Percentiles rank a stretch among this genome's conserved stretches.
Conservation (phyloP, 1,140 invertebrate genomes). For the Zaprionus inermis region DNA sequence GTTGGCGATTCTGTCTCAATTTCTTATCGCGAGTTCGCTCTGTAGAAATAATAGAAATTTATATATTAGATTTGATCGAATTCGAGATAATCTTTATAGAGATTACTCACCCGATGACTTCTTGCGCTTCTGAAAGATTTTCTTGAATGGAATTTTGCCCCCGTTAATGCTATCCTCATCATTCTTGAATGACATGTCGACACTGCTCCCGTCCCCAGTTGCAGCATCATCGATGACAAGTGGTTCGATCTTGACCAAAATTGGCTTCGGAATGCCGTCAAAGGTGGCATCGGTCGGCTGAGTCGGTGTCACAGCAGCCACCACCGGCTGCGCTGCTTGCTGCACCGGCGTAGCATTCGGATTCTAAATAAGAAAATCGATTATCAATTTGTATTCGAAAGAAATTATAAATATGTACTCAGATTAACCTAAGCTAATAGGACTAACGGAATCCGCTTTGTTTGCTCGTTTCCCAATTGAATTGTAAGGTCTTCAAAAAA, state of each 20-base stretch:
- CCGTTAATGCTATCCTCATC: conserved; percentile 26
- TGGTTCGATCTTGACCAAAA: conserved; percentile 50
- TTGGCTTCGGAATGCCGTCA: conserved; percentile 23
- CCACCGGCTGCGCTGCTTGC: neutral
- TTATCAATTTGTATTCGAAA: neutral
- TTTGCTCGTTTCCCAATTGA: neutral
- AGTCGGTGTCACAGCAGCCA: neutral
- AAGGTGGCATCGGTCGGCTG: neutral
- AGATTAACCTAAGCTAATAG: conserved; percentile 8
- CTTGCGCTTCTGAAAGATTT: conserved; percentile 79
- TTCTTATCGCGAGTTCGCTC: conserved; percentile 85
- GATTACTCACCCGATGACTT: conserved; percentile 73
- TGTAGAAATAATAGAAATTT: conserved; percentile 12
- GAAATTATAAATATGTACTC: neutral
- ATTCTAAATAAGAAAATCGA: conserved; percentile 48
- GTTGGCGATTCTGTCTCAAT: conserved; percentile 88
- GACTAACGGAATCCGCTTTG: neutral
- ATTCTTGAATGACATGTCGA: neutral
- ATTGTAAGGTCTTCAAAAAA: neutral
- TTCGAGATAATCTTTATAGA: neutral
- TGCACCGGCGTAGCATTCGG: conserved; percentile 44
- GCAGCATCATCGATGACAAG: neutral
- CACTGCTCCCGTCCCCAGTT: neutral
- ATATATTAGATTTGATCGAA: neutral
- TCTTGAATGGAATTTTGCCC: conserved; percentile 78